Evolutionary conservation across 2,113 vertebrate species (phyloP), one percentile per base, ranked within the genome.

Genomic region (Myotis brandtii): DNA sequence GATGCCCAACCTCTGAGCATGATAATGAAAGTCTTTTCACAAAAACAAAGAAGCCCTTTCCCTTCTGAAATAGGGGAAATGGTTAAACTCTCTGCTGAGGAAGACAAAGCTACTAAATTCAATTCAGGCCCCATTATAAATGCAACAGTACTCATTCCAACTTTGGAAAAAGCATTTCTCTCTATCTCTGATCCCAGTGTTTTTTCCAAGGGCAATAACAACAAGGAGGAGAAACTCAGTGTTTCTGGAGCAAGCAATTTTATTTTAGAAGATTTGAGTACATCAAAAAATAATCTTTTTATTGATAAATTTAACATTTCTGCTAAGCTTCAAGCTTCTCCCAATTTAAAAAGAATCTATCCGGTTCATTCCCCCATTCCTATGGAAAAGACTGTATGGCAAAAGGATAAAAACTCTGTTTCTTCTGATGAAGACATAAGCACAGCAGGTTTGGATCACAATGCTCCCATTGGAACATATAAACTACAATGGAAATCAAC

Each of bases 291-390:
- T 50, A 59, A 62, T 76, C 1, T 59, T 77, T 91, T 83, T 14
- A 13, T 70, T 83, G 18, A 4, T 37, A 87, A 76, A 88, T 62
- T 94, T 83, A 91, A n/a, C 66, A 76, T 77, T 91, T 56, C 25
- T 93, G 30, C 56, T 95, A 73, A 25, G 64, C 14, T 52, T 83
- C 70, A 92, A 72, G 43, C 3, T 88, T 30, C 32, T 64, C 5
- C 7, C 30, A 76, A 6, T 66, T 69, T 76, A 70, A 94, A 91
- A 88, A 32, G 21, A 85, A 72, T 46, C 2, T 12, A 79, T 95
- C 84, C 23, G 54, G 30, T 30, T 66, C 43, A 88, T 77, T 37
- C 40, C 52, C 46, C n/a, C 13, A 40, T 43, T 32, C 67, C 43
- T 77, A 17, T n/a, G 21, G 25, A n/a, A 48, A 80, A 93, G 37